Evolutionary conservation across 2,797 vertebrate species (phyloP).

Genomic region (Amazonetta brasiliensis): DNA sequence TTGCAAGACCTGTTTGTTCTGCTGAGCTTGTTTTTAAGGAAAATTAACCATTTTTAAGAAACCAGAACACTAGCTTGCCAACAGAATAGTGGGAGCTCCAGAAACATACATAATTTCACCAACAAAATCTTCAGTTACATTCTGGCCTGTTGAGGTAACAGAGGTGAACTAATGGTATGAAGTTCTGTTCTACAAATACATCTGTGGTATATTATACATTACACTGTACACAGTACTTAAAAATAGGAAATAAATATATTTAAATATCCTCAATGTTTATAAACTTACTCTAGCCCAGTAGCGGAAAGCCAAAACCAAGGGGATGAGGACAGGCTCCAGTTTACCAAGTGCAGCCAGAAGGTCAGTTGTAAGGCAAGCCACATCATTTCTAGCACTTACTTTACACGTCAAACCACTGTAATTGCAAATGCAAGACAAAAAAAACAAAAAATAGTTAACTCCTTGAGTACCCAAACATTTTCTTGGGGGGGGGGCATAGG

Average conservation of each 20-base stretch:
- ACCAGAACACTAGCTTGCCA: not conserved
- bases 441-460: not conserved
- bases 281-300: conserved; percentile 93
- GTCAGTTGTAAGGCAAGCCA: conserved; percentile 96
- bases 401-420: conserved; percentile 91
- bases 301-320: conserved; percentile 94
- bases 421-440: conserved; percentile 41
- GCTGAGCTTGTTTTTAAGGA: not conserved
- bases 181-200: not conserved
- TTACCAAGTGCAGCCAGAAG: conserved; percentile 91
- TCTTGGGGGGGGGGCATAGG: too few species aligned
- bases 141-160: not conserved
- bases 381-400: conserved; percentile 96
- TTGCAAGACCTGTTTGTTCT: not conserved
- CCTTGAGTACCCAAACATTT: not conserved
- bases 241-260: not conserved
- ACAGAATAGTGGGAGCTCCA: not conserved
- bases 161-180: not conserved
- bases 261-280: not conserved
- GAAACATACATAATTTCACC: not conserved
- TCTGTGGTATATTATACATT: not conserved
- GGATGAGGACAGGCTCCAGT: conserved; percentile 91
- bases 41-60: not conserved
- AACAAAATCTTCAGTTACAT: not conserved
- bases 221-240: not conserved